Evolutionary conservation across 2,888 invertebrate genomes (phyloP), one percentile per base, ranked within the genome.

Genomic region (Caenorhabditis imperialis): DNA sequence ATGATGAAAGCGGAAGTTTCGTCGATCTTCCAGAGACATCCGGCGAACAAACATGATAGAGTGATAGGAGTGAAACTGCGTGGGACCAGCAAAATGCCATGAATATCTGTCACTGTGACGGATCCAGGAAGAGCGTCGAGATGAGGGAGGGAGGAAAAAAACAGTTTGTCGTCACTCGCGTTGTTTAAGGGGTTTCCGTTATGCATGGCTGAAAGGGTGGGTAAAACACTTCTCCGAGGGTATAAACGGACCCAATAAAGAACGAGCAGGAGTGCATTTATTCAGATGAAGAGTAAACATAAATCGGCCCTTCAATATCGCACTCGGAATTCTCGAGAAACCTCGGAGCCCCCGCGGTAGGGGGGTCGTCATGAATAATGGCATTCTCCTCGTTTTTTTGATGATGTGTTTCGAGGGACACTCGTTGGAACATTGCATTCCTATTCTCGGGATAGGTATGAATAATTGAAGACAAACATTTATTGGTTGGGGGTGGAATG

Each of bases 341-440:
- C 30, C 30, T 30, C 10, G 6, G 7, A 30, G 22, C 50, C 6
- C 65, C 65, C 65, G 55, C 65, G 37, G 47, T 12, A 23, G n/a
- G n/a, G n/a, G n/a, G n/a, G n/a, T n/a, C n/a, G 23, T 63, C 35
- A 65, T 67, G 37, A 67, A 67, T 67, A 44, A 67, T 65, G 47
- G 57, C 30, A 8, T 25, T 23, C 16, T 50, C 48, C 38, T 22
- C 23, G 5, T 44, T 33, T 38, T 20, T 18, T 35, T 18, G n/a
- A n/a, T n/a, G n/a, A n/a, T n/a, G n/a, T n/a, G n/a, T n/a, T n/a
- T n/a, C n/a, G n/a, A n/a, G n/a, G n/a, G n/a, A n/a, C n/a, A n/a
- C n/a, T n/a, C n/a, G n/a, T n/a, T n/a, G n/a, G n/a, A n/a, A n/a
- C n/a, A n/a, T n/a, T n/a, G n/a, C n/a, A n/a, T n/a, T n/a, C n/a